Conservation (phyloP, 2,113 vertebrate species). For the Turnix velox region DNA sequence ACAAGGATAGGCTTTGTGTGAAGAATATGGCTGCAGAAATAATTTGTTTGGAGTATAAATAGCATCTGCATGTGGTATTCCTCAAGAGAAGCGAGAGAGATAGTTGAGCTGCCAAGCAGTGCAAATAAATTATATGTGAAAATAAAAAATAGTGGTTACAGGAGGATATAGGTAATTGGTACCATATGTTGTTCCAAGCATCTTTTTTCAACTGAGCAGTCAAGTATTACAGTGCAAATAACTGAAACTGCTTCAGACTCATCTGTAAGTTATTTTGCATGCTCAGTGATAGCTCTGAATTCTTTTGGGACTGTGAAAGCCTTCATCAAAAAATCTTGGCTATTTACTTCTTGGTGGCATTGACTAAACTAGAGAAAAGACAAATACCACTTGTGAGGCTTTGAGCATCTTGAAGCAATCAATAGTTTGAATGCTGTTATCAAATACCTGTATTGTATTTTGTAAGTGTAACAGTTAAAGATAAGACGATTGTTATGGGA, state of each 20-base stretch:
- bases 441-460: not conserved
- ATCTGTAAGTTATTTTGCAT: not conserved
- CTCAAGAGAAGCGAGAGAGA: not conserved
- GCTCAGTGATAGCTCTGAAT: not conserved
- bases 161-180: not conserved
- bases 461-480: not conserved
- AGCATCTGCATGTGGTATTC: not conserved
- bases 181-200: not conserved
- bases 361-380: not conserved
- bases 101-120: conserved; percentile 21
- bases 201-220: not conserved
- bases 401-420: not conserved
- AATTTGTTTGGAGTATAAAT: not conserved
- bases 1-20: not conserved
- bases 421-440: not conserved
- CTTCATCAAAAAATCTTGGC: not conserved
- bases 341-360: not conserved
- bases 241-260: not conserved
- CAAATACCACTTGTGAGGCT: not conserved
- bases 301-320: not conserved
- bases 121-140: not conserved
- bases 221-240: not conserved
- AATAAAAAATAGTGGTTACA: not conserved
- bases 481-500: not conserved
- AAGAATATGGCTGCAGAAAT: not conserved